Percentiles rank a stretch among this genome's conserved stretches.
These are phyloP conservation scores for Campoletis raptor DNA, from an alignment of 2,888 invertebrate species.

Conservation along the genomic window DNA sequence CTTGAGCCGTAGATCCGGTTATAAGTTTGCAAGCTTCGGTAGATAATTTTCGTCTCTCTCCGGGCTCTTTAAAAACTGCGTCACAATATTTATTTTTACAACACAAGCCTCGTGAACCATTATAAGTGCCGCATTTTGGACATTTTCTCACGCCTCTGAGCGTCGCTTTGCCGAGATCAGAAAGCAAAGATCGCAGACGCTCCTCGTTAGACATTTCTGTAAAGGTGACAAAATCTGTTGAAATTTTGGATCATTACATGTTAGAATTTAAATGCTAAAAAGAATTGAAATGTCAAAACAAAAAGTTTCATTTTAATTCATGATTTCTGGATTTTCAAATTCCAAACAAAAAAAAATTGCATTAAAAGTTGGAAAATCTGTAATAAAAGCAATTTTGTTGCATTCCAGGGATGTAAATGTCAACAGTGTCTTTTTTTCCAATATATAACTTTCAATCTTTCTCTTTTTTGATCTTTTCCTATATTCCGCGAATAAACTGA, in stretches of 20 bases:
- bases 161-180: slow-evolving; percentile 88
- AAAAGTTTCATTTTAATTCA: not conserved
- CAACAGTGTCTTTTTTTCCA: not conserved
- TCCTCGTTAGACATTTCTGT: slow-evolving; percentile 83
- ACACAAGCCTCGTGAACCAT: slow-evolving; percentile 90
- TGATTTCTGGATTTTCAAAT: not conserved
- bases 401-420: not conserved
- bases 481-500: not conserved
- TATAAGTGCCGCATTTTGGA: slow-evolving; percentile 90
- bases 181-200: slow-evolving; percentile 84
- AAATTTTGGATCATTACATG: too few relatives aligned
- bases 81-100: slow-evolving; percentile 91
- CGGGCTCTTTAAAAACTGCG: slow-evolving; percentile 88
- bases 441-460: not conserved
- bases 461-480: not conserved
- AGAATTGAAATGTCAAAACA: too few relatives aligned
- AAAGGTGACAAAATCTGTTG: not conserved
- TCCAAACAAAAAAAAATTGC: not conserved
- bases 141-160: slow-evolving; percentile 91
- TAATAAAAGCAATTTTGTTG: not conserved
- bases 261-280: too few relatives aligned
- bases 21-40: slow-evolving; percentile 89
- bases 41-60: slow-evolving; percentile 86
- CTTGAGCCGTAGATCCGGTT: slow-evolving; percentile 87
- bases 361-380: not conserved